phyloP scores from a whole-genome alignment of 2,797 vertebrate species.

The Tokudaia tokunoshimensis region DNA sequence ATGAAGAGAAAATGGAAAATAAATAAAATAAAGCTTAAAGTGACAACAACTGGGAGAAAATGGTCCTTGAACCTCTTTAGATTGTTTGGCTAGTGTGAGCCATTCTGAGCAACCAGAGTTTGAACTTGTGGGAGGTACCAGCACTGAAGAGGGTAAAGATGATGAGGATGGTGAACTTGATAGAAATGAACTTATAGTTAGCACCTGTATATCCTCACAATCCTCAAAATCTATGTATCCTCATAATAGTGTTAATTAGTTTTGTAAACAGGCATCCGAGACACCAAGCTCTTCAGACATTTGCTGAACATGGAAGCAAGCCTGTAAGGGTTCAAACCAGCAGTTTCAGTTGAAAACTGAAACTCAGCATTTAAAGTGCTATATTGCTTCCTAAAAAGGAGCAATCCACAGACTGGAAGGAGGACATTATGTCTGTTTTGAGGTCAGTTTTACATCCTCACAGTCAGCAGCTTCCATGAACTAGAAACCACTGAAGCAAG shows the following conservation, averaged over 20 bases:
- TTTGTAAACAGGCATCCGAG: neutral
- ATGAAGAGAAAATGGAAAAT: neutral
- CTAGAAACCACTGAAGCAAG: neutral
- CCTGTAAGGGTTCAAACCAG: neutral
- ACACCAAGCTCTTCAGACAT: neutral
- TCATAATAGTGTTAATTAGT: neutral
- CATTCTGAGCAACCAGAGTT: neutral
- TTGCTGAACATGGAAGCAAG: neutral
- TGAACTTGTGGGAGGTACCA: neutral
- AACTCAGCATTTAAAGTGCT: neutral
- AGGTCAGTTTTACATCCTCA: neutral
- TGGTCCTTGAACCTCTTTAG: neutral
- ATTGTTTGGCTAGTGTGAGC: neutral
- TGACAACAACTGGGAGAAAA: neutral
- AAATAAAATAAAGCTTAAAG: neutral
- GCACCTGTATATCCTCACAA: neutral
- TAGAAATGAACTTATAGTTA: neutral
- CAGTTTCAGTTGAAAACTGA: neutral
- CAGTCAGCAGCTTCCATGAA: neutral
- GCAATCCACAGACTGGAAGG: neutral
- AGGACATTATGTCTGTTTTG: neutral
- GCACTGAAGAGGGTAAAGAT: neutral
- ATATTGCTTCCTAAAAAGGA: neutral
- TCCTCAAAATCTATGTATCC: neutral
- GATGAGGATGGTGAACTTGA: neutral